Conservation (phyloP, 1,140 invertebrate genomes). For the Nixonia krombeini region DNA sequence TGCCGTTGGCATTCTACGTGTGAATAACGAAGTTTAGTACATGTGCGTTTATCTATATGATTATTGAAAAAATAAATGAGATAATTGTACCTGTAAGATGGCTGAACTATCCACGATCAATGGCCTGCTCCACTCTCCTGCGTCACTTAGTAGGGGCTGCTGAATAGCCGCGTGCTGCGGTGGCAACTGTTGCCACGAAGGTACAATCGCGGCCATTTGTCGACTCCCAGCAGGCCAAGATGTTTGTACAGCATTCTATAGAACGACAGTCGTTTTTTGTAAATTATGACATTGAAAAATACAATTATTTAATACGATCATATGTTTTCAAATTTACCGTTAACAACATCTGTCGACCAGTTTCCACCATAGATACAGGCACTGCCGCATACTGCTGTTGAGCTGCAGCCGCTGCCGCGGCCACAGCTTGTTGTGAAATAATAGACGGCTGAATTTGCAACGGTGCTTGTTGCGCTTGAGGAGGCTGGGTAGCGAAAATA, state of each 20-base stretch:
- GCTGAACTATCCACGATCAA: conserved; percentile 85
- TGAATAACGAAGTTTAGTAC: too few species aligned
- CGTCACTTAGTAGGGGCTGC: conserved; percentile 78
- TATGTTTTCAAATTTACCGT: conserved; percentile 68
- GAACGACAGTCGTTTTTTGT: too few species aligned
- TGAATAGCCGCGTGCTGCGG: conserved; percentile 82
- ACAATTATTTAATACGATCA: not conserved
- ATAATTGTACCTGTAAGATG: conserved; percentile 75
- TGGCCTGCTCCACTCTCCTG: conserved; percentile 83
- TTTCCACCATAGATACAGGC: conserved; percentile 93
- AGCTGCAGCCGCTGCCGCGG: conserved; percentile 71
- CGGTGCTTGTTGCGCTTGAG: conserved; percentile 68
- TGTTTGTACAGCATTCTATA: conserved; percentile 83
- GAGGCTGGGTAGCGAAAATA: too few species aligned
- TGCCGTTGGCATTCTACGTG: too few species aligned
- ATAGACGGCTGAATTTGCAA: conserved; percentile 80
- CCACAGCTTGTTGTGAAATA: conserved; percentile 77
- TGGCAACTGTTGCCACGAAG: conserved; percentile 88
- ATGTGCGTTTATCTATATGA: too few species aligned
- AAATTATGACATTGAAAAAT: conserved; percentile 1
- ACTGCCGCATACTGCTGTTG: conserved; percentile 86
- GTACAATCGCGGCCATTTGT: conserved; percentile 88
- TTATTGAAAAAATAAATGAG: too few species aligned
- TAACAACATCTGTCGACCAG: conserved; percentile 78
- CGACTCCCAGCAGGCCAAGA: conserved; percentile 83